Evolutionary conservation across 1,140 invertebrate species (phyloP).

Genomic region (Drosophila burlai): DNA sequence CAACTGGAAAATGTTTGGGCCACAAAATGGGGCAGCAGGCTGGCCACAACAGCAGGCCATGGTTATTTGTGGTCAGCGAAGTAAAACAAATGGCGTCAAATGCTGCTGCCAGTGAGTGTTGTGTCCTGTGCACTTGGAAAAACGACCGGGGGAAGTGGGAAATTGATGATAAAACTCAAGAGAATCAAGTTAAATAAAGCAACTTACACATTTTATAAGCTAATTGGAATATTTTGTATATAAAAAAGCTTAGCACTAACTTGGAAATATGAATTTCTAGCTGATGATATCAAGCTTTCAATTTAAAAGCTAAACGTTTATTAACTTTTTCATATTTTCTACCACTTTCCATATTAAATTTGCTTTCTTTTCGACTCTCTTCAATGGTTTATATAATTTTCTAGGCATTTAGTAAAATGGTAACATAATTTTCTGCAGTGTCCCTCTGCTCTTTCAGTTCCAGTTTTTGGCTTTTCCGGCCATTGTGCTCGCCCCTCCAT

Average conservation of each 20-base stretch:
- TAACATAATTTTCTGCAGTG: conserved; percentile 15
- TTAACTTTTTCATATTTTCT: neutral
- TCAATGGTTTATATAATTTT: neutral
- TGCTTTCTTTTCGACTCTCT: neutral
- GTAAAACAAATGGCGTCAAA: conserved; percentile 79
- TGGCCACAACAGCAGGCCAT: conserved; percentile 56
- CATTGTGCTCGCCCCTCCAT: conserved; percentile 15
- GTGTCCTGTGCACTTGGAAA: conserved; percentile 10
- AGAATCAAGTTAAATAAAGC: neutral
- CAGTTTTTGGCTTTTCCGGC: conserved; percentile 38
- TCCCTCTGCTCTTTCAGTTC: conserved; percentile 47
- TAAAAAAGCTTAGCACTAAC: neutral
- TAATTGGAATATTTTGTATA: neutral
- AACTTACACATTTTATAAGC: neutral
- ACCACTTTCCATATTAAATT: neutral
- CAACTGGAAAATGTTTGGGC: conserved; percentile 36
- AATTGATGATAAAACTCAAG: neutral
- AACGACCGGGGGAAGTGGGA: too few relatives aligned
- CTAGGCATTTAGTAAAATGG: neutral
- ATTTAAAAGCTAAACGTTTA: neutral
- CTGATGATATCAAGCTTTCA: too few relatives aligned
- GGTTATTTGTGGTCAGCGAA: conserved; percentile 80
- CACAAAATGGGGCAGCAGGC: conserved; percentile 22
- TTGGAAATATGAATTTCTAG: neutral
- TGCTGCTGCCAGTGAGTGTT: conserved; percentile 36